These are phyloP conservation scores for Isaurus tuberculatus DNA, from an alignment of 92 coral and sea anemone species.

Conservation along the genomic window DNA sequence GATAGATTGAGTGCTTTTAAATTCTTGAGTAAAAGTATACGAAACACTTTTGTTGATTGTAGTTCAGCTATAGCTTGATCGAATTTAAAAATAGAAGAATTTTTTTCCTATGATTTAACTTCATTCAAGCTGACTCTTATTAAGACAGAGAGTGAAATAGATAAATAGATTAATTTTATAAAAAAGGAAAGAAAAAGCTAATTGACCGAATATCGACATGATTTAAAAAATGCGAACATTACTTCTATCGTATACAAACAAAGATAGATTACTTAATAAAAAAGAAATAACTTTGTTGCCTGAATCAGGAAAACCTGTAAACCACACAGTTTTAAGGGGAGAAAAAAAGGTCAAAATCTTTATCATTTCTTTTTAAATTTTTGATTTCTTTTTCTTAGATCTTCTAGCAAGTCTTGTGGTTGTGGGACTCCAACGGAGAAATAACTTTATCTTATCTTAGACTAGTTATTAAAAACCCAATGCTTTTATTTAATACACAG, in stretches of 20 bases:
- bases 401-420: not conserved
- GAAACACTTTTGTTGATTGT: not conserved
- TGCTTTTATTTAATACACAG: slow-evolving; percentile 5
- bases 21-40: not conserved
- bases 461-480: not conserved
- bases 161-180: slow-evolving; percentile 10
- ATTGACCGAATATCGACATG: slow-evolving; percentile 23
- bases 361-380: no score
- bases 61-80: not conserved
- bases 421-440: not conserved
- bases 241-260: not conserved
- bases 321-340: no score
- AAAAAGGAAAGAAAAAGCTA: not conserved
- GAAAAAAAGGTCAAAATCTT: no score
- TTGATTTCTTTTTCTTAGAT: no score
- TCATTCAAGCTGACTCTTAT: not conserved
- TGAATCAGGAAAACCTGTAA: no score
- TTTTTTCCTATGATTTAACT: not conserved
- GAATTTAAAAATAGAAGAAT: not conserved
- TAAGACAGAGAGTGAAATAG: not conserved
- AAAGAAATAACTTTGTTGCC: not conserved
- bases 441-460: not conserved
- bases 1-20: not conserved
- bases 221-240: not conserved
- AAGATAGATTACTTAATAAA: not conserved